Base-by-base conservation (phyloP, 1,140 invertebrate genomes). In the Papilio polyxenes region DNA sequence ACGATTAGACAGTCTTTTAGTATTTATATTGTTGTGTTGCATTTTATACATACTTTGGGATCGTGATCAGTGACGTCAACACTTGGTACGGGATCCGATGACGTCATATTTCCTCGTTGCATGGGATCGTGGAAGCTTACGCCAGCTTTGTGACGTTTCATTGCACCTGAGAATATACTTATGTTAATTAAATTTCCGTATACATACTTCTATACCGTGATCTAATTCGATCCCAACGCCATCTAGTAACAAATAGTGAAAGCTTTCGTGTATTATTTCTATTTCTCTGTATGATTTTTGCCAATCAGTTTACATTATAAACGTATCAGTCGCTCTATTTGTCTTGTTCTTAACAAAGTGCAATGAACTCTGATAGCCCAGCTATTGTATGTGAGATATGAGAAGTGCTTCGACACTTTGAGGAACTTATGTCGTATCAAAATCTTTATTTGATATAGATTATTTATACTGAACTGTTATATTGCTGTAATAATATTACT, bases 71-170 rank as follows among this genome's bases (percentile, higher is more conserved):
- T 93, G 65, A 93, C 87, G 51, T 93, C 92, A 59, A 83, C 80
- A 15, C 85, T 82, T 0, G 89, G 90, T 0, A 90, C 83, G 11
- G 82, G 85, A 1, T 91, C 91, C 11, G 89, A 83, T 77, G 91
- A 90, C 17, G 90, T 90, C 9, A 84, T 82, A 56, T 92, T 93
- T 0, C 80, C 84, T 1, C 83, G 83, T 6, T 91, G 88, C 8
- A 84, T 89, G 0, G 92, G 91, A 49, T 94, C 93, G 78, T 93
- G 92, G 82, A 94, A 94, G 20, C 89, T 92, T 0, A 94, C 90
- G 1, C 92, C 93, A n/a, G 89, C 85, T 81, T 92, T 93, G 75
- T 94, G 92, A 9, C 92, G 86, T 80, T 90, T 92, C 93, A 94
- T 94, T 1, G 89, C 85, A 40, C 83, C 93, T 93, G 83, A 7